Evolutionary conservation across 1,140 invertebrate genomes (phyloP), one percentile per base, ranked within the genome.

Genomic region (Neuroterus valhalla): DNA sequence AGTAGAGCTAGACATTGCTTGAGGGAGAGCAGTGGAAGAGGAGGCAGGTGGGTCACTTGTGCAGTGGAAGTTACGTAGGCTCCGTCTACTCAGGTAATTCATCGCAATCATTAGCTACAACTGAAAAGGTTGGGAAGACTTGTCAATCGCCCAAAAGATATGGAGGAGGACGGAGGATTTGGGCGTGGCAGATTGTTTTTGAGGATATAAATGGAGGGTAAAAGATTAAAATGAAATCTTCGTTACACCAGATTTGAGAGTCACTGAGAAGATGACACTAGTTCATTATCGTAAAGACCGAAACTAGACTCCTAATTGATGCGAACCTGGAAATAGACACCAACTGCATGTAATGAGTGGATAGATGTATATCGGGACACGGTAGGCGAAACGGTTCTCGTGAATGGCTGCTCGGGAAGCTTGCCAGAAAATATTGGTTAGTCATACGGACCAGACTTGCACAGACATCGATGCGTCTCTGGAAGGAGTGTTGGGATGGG

Each of bases 351-450:
- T 62, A 62, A 31, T 62, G 31, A 62, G 55, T 62, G 31, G 55
- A 62, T 62, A 62, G 52, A 50, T 50, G 46, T 50, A 50, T 21
- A 50, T 50, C 17, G 31, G 10, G 31, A 38, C 10, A 38, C 0
- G 19, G 23, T 62, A 26, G 26, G n/a, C 26, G 23, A 62, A 26
- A 62, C 55, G 55, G 21, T 62, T 31, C 55, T 62, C 31, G 11
- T 62, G 4, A 62, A 62, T 62, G 55, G 55, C 55, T 38, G 55
- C 55, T 62, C 55, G 55, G 55, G 55, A 62, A 62, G 14, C 31
- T 62, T 62, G 55, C 55, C 55, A 62, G 26, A 62, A 62, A 62
- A 62, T 62, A 62, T 62, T 62, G 55, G 55, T 31, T 38, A 62
- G 55, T 62, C 23, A 62, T 62, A 62, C 31, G 26, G 26, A 31